Evolutionary conservation across 2,888 invertebrate genomes (phyloP).

Genomic region (Anthrax anthrax): DNA sequence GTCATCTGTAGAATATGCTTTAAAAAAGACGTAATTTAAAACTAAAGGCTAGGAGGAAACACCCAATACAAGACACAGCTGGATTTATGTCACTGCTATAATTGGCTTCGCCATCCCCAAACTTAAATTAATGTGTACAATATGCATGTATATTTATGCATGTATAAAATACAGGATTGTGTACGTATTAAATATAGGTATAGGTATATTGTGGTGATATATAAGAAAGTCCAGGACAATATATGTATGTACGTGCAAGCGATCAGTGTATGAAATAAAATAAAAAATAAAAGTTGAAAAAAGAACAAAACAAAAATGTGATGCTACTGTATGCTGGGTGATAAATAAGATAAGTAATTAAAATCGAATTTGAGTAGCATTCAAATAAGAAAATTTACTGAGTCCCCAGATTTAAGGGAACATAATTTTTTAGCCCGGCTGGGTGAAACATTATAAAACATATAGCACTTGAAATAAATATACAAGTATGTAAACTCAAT

Average conservation of each 20-base stretch:
- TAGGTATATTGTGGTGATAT: too few relatives aligned
- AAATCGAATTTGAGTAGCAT: constrained; percentile 14
- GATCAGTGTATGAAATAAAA: too few relatives aligned
- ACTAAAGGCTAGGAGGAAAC: constrained; percentile 25
- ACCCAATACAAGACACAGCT: constrained; percentile 35
- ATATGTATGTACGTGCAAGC: too few relatives aligned
- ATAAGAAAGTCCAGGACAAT: neutral
- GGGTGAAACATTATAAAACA: neutral
- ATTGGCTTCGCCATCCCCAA: constrained; percentile 28
- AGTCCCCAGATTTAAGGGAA: constrained; percentile 1
- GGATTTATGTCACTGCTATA: constrained; percentile 35
- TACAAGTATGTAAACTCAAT: too few relatives aligned
- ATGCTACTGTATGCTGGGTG: constrained; percentile 3
- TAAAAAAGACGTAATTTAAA: constrained; percentile 9
- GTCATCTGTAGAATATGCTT: too few relatives aligned
- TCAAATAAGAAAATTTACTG: constrained; percentile 10
- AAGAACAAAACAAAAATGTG: constrained; percentile 1
- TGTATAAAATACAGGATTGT: neutral
- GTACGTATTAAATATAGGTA: neutral
- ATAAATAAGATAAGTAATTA: constrained; percentile 14
- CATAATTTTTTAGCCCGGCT: neutral
- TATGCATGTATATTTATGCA: neutral
- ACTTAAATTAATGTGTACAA: neutral
- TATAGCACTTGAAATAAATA: too few relatives aligned
- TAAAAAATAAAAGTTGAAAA: neutral